Conservation (phyloP, 2,797 vertebrate genomes). For the Thunnus albacares region DNA sequence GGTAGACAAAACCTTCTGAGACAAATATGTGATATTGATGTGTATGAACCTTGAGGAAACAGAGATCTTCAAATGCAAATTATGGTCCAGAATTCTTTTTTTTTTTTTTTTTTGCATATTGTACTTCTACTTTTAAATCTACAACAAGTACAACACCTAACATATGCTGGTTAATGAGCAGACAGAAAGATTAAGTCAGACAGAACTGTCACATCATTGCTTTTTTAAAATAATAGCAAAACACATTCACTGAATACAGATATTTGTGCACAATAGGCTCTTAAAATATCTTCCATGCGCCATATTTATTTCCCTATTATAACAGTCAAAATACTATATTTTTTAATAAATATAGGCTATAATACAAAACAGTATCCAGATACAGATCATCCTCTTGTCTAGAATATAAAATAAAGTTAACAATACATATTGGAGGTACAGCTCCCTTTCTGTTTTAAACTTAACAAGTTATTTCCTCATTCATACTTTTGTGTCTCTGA, state of each 20-base stretch:
- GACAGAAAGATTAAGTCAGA: background rate
- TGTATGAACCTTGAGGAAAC: background rate
- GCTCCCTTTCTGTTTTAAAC: slow-evolving; percentile 1
- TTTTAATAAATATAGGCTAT: background rate
- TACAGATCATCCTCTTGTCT: background rate
- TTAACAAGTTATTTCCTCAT: slow-evolving; percentile 47
- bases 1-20: background rate
- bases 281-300: too few relatives aligned
- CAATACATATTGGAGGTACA: background rate
- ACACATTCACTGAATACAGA: background rate
- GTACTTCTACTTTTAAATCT: background rate
- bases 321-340: background rate
- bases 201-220: background rate
- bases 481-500: slow-evolving; percentile 26
- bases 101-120: background rate
- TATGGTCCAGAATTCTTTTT: background rate
- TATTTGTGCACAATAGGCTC: background rate
- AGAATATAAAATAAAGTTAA: background rate
- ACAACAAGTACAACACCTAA: background rate
- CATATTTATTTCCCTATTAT: background rate
- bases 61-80: slow-evolving; percentile 21
- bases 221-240: background rate
- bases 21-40: background rate
- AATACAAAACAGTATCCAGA: background rate
- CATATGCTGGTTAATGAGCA: background rate